Base-by-base conservation (phyloP, 2,888 invertebrate genomes). In the Thereva unica region DNA sequence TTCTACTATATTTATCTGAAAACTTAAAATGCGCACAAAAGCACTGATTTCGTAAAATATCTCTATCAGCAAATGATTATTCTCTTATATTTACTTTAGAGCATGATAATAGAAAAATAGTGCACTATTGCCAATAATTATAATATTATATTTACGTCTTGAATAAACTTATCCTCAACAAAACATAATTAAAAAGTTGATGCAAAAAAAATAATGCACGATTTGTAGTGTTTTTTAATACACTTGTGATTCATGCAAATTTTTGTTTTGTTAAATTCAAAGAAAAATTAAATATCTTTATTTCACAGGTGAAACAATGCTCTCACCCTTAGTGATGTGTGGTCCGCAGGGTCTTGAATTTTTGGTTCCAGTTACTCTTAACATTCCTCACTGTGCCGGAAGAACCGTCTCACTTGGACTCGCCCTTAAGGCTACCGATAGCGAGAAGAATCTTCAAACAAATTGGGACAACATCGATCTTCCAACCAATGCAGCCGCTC, bases 291-390 rank as follows among this genome's bases (percentile, higher is more conserved):
- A 6, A 10, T n/a, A 47, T 61, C 38, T 68, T 66, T 70, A 71
- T 68, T 72, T 74, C 80, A 6, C 80, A 95, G 95, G 95, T 87
- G 96, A 97, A 86, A 92, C 93, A 71, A 88, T 96, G 85, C 85
- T 96, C 75, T 94, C 94, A 75, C 96, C 96, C 68, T 85, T 96
- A 76, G 95, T 97, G 76, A 95, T 96, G 92, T 97, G 96, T 83
- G 96, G 97, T 69, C 97, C 97, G 35, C 94, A 94, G 83, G 91
- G 96, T 72, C 86, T 95, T 72, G 89, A 91, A 80, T 97, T 97
- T 83, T 83, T 88, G 68, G 87, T 89, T 78, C 95, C 96, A 61
- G 94, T 96, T 76, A 94, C 96, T 75, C 85, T 97, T 65, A 88
- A 93, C 72, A 89, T 97, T 77, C 97, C 97, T 71, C 95, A 91